Percentiles rank a stretch among this genome's conserved stretches.
Conservation (phyloP, 2,113 vertebrate genomes). For the Loxodonta africana region DNA sequence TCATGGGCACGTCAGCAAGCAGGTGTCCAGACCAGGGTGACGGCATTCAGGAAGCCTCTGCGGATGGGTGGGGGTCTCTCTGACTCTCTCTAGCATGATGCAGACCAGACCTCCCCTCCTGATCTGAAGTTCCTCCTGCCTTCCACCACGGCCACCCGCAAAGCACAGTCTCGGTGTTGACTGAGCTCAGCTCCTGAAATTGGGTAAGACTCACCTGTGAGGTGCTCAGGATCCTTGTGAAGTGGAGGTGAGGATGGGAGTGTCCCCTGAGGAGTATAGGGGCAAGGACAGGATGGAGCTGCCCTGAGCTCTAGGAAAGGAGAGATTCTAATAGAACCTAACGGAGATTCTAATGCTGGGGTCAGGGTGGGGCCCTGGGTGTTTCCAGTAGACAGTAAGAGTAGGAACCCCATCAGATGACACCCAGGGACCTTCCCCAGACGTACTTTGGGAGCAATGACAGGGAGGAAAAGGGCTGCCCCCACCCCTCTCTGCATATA, state of each 20-base stretch:
- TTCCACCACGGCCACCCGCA: no score
- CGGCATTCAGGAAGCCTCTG: not conserved
- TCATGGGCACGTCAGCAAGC: not conserved
- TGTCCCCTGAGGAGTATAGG: accelerated
- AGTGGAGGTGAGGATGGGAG: not conserved
- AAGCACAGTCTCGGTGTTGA: no score
- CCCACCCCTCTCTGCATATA: not conserved
- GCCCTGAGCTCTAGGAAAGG: not conserved
- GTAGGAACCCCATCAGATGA: not conserved
- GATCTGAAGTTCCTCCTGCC: not conserved
- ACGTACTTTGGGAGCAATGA: no score
- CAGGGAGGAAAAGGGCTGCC: no score
- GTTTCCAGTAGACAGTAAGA: not conserved
- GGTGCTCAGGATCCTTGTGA: not conserved
- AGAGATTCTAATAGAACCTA: not conserved
- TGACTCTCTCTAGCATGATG: not conserved
- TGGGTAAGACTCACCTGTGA: not conserved
- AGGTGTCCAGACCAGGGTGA: not conserved
- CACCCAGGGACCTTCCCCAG: not conserved
- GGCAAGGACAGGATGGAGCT: no score
- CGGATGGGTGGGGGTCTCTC: not conserved
- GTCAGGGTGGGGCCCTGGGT: not conserved
- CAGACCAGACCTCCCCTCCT: not conserved
- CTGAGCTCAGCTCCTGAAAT: not conserved
- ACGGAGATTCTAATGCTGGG: not conserved